Percentiles rank a stretch among this genome's conserved stretches.
These are phyloP conservation scores for Xestia ashworthii DNA, from an alignment of 2,888 invertebrate genomes.

Conservation along the genomic window DNA sequence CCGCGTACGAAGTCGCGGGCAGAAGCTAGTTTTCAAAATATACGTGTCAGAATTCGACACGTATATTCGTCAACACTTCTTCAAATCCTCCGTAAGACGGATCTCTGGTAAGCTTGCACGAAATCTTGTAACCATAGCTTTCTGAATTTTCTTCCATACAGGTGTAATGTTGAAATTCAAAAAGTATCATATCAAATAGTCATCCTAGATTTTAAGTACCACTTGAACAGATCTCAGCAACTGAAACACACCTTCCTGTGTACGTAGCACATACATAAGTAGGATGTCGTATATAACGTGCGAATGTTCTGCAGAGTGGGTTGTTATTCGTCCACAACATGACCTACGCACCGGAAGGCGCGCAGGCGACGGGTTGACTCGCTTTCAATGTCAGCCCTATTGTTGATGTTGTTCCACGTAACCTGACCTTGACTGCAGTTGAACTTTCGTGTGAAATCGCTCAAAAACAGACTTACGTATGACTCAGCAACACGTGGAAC, in stretches of 20 bases:
- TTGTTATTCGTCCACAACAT: constrained; percentile 63
- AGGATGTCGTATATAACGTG: constrained; percentile 71
- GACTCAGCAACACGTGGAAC: constrained; percentile 42
- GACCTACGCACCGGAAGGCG: constrained; percentile 67
- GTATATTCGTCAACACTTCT: neutral
- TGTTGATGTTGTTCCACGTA: constrained; percentile 56
- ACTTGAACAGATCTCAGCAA: constrained; percentile 20
- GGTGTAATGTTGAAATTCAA: neutral
- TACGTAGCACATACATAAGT: constrained; percentile 46
- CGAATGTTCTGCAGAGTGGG: constrained; percentile 64
- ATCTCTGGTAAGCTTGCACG: neutral
- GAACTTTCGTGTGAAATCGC: constrained; percentile 65
- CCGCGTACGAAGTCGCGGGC: too few species aligned
- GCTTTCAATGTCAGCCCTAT: constrained; percentile 63
- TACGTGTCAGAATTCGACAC: neutral
- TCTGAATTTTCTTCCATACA: neutral
- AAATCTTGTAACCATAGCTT: neutral
- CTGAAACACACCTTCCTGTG: constrained; percentile 25
- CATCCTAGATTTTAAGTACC: constrained; percentile 7
- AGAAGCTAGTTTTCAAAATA: too few species aligned
- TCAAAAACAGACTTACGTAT: constrained; percentile 49
- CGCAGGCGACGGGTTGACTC: constrained; percentile 43
- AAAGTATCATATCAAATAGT: neutral
- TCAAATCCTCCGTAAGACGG: neutral
- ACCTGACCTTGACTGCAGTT: constrained; percentile 66